phyloP scores from a whole-genome alignment of 2,113 vertebrate species.

The Oceanodroma tethys region DNA sequence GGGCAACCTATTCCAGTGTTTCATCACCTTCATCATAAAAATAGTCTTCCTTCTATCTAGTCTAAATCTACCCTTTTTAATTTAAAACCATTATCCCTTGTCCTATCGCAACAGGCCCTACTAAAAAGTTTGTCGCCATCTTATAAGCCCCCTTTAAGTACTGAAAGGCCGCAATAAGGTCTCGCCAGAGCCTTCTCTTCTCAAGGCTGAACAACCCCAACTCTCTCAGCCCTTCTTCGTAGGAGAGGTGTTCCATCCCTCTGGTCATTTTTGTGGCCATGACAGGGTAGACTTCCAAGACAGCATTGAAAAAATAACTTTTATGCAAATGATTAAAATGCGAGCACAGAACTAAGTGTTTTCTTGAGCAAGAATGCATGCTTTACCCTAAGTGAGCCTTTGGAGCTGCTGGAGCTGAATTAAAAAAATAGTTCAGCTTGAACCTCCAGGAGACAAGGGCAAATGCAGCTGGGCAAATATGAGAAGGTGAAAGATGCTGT shows the following conservation, averaged over 20 bases:
- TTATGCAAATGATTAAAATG: neutral
- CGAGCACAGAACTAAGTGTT: neutral
- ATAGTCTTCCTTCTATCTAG: neutral
- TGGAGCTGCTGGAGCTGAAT: neutral
- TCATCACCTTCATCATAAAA: neutral
- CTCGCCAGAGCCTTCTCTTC: neutral
- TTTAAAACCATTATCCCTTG: neutral
- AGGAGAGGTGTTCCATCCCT: neutral
- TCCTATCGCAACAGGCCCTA: fast-evolving
- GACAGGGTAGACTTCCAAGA: neutral
- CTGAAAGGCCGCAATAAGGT: neutral
- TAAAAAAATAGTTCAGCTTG: neutral
- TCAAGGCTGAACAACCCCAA: neutral
- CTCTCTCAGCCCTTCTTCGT: neutral
- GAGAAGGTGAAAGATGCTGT: neutral
- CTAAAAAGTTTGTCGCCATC: neutral
- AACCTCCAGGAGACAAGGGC: neutral
- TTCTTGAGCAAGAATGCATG: neutral
- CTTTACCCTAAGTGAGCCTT: neutral
- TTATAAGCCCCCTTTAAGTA: neutral
- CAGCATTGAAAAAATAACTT: neutral
- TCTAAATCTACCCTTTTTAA: neutral
- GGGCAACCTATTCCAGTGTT: neutral
- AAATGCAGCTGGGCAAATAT: neutral
- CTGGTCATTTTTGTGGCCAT: neutral